These are phyloP conservation scores for Sander vitreus DNA, from an alignment of 2,113 vertebrate genomes.

Conservation along the genomic window DNA sequence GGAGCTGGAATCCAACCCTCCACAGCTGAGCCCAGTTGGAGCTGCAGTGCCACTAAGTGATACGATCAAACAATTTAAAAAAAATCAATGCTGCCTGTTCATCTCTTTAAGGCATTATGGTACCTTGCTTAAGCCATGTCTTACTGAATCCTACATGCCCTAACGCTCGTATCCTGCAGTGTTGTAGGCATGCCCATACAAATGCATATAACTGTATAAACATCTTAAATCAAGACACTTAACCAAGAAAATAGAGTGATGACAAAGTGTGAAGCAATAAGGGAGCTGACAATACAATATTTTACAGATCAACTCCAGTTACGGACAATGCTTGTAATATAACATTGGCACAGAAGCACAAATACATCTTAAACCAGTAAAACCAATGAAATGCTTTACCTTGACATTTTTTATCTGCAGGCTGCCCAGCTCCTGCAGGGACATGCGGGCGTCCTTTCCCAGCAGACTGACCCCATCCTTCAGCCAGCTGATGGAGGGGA, in stretches of 20 bases:
- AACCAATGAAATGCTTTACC: conserved; percentile 79
- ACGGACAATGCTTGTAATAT: background rate
- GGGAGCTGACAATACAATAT: background rate
- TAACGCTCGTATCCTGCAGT: conserved; percentile 11
- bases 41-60: conserved; percentile 78
- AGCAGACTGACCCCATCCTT: conserved; percentile 96
- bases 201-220: background rate
- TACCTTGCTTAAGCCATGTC: conserved; percentile 54
- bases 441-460: conserved; percentile 92
- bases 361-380: background rate
- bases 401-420: conserved; percentile 93
- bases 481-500: conserved; percentile 96
- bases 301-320: background rate
- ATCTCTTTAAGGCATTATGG: conserved; percentile 71
- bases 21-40: conserved; percentile 70
- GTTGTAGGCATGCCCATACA: background rate
- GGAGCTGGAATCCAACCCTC: conserved; percentile 72
- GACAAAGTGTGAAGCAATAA: background rate
- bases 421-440: conserved; percentile 93
- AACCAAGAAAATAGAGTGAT: background rate
- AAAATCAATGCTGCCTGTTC: conserved; percentile 81
- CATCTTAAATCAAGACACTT: background rate
- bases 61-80: conserved; percentile 78
- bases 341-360: background rate
- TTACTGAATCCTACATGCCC: conserved; percentile 44